A percentile compares a stretch with the other conserved stretches of the same genome.
Evolutionary conservation across 2,888 invertebrate species (phyloP).

Genomic region (Napeogenes inachia): DNA sequence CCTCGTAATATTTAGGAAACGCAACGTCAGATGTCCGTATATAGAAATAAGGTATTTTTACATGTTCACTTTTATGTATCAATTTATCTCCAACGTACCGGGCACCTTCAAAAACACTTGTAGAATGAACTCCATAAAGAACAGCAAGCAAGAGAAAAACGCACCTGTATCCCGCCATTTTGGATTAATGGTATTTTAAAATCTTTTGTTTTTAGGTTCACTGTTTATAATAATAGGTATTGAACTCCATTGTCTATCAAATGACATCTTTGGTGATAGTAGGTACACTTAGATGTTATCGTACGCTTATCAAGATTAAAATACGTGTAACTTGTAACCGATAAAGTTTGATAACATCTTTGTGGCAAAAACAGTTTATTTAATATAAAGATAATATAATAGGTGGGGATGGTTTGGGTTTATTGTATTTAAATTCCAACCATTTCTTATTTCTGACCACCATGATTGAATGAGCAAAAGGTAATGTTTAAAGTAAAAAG

Average conservation of each 20-base stretch:
- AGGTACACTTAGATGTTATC: not conserved
- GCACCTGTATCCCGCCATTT: conserved; percentile 21
- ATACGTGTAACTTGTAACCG: conserved; percentile 1
- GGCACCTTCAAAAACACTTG: conserved; percentile 35
- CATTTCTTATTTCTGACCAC: too few relatives aligned
- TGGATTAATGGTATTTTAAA: not conserved
- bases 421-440: too few relatives aligned
- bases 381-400: not conserved
- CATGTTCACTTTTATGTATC: conserved; percentile 38
- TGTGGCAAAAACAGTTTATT: not conserved
- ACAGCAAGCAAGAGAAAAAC: conserved; percentile 20
- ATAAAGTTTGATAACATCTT: conserved; percentile 1
- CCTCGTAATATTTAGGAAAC: conserved; percentile 42
- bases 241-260: too few relatives aligned
- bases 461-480: too few relatives aligned
- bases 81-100: conserved; percentile 32
- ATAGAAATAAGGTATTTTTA: conserved; percentile 36
- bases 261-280: too few relatives aligned
- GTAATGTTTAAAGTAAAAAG: too few relatives aligned
- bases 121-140: conserved; percentile 22
- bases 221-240: not conserved
- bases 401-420: too few relatives aligned
- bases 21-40: conserved; percentile 38
- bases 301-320: conserved; percentile 1
- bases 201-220: not conserved